Evolutionary conservation across 1,140 invertebrate genomes (phyloP).

Genomic region (Diplogasteroides magnus): DNA sequence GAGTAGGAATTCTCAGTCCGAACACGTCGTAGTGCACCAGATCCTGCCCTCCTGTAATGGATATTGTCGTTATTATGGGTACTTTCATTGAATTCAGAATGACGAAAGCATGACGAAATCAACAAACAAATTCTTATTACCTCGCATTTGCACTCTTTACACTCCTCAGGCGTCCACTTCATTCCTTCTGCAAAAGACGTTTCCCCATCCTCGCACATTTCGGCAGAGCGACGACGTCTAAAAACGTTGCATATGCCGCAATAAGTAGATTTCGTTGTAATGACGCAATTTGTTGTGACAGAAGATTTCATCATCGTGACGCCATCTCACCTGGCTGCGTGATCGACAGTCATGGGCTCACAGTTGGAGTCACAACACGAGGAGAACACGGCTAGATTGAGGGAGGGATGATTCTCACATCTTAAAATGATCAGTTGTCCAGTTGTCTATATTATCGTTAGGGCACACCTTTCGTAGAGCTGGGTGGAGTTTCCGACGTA

Average conservation of each 20-base stretch:
- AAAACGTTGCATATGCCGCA: conserved; percentile 12
- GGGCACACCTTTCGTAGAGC: conserved; percentile 38
- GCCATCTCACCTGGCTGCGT: neutral
- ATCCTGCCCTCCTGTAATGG: neutral
- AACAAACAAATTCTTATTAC: neutral
- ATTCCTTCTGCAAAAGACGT: conserved; percentile 16
- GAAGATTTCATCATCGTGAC: conserved; percentile 2
- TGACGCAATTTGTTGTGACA: conserved; percentile 1
- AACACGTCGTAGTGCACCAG: neutral
- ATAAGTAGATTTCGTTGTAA: neutral
- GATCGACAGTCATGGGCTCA: neutral
- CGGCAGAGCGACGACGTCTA: conserved; percentile 25
- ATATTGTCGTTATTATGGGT: neutral
- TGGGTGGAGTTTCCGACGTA: conserved; percentile 45
- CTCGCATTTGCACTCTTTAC: conserved; percentile 35
- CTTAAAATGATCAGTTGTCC: neutral
- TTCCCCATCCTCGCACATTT: conserved; percentile 10
- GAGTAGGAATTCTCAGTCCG: too few species aligned
- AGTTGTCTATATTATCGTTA: conserved; percentile 22
- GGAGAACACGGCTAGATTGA: conserved; percentile 52
- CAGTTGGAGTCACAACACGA: conserved; percentile 42
- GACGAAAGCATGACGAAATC: too few species aligned
- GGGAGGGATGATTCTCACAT: conserved; percentile 17
- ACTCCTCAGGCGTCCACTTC: conserved; percentile 22
- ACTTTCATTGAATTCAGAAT: too few species aligned